phyloP scores from a whole-genome alignment of 2,797 vertebrate genomes.

The Tinamus major region DNA sequence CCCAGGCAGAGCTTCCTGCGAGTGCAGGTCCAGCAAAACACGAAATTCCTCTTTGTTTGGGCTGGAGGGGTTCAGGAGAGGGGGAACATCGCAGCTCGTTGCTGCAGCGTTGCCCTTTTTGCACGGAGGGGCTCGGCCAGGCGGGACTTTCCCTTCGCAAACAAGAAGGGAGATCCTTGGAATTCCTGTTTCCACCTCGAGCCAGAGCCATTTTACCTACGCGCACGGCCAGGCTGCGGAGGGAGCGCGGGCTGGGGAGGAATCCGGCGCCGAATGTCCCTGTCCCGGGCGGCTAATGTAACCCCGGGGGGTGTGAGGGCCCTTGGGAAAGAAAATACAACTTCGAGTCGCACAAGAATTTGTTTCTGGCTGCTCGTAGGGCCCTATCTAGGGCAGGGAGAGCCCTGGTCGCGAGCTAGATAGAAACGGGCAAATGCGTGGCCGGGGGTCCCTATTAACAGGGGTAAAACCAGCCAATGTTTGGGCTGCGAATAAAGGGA shows the following conservation, averaged over 20 bases:
- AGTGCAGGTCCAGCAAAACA: slow-evolving; percentile 30
- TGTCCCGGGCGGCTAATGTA: neutral
- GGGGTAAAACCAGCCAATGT: neutral
- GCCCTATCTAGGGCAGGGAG: neutral
- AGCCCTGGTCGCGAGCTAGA: neutral
- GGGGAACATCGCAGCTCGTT: neutral
- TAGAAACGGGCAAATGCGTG: neutral
- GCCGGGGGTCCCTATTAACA: neutral
- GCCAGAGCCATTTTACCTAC: slow-evolving; percentile 64
- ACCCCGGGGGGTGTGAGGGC: neutral
- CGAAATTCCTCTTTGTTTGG: slow-evolving; percentile 47
- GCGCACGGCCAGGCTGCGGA: slow-evolving; percentile 19
- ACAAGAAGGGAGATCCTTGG: neutral
- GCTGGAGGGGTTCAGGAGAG: neutral
- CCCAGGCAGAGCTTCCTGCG: slow-evolving; percentile 32
- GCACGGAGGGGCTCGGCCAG: neutral
- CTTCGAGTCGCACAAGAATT: neutral
- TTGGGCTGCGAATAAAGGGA: neutral
- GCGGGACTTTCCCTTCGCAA: neutral
- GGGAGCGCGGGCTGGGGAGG: neutral
- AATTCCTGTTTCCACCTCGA: neutral
- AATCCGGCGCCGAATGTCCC: neutral
- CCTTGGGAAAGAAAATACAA: neutral
- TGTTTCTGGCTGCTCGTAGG: fast-evolving
- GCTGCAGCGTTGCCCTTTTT: neutral